Evolutionary conservation across 2,113 vertebrate genomes (phyloP).

Genomic region (Plestiodon gilberti): DNA sequence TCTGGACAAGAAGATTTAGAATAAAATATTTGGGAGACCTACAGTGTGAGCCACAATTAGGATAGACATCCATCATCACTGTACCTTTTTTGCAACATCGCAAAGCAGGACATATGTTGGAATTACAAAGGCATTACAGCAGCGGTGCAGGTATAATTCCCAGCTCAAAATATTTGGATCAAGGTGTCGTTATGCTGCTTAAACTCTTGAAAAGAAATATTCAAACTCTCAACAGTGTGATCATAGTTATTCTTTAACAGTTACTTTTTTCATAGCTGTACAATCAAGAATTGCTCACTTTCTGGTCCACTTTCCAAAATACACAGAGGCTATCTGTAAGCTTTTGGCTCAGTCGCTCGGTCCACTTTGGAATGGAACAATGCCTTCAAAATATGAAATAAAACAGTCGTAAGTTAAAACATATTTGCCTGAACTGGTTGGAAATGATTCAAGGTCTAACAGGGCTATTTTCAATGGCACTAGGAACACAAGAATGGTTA

Average conservation of each 20-base stretch:
- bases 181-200: background rate
- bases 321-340: background rate
- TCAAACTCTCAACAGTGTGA: conserved; percentile 49
- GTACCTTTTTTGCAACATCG: background rate
- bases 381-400: conserved; percentile 23
- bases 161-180: background rate
- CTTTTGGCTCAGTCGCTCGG: background rate
- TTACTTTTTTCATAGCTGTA: conserved; percentile 36
- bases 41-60: background rate
- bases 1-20: background rate
- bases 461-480: conserved; percentile 40
- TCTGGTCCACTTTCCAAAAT: conserved; percentile 21
- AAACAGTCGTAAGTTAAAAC: conserved; percentile 38
- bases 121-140: background rate
- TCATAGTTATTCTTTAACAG: conserved; percentile 52
- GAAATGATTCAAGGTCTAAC: conserved; percentile 24
- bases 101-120: background rate
- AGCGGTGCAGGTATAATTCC: background rate
- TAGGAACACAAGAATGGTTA: conserved; percentile 38
- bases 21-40: background rate
- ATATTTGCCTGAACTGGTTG: conserved; percentile 36
- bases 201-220: conserved; percentile 33
- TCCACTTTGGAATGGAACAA: conserved; percentile 4
- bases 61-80: background rate
- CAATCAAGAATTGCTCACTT: background rate